phyloP scores from a whole-genome alignment of 2,888 invertebrate species.

The Galerucella nymphaeae region DNA sequence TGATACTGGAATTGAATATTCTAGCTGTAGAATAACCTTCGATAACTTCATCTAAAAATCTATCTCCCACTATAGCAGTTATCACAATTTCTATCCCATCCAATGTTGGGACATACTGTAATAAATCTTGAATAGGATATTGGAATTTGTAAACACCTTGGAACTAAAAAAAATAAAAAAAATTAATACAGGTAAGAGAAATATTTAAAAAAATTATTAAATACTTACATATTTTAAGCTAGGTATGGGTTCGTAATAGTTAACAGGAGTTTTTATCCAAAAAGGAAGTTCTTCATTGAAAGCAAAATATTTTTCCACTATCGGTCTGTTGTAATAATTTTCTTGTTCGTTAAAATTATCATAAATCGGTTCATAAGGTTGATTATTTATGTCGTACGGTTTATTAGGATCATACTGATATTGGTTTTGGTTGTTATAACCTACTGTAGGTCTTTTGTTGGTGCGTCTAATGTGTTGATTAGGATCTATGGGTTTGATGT shows the following conservation, averaged over 20 bases:
- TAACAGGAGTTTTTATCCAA: conserved; percentile 78
- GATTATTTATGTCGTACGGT: conserved; percentile 35
- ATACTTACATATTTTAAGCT: conserved; percentile 77
- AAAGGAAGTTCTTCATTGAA: conserved; percentile 86
- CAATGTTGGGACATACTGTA: conserved; percentile 73
- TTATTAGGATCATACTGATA: conserved; percentile 23
- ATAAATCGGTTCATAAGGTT: conserved; percentile 32
- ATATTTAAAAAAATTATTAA: neutral
- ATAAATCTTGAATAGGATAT: conserved; percentile 85
- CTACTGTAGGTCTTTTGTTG: conserved; percentile 43
- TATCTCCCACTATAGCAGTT: conserved; percentile 88
- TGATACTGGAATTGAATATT: conserved; percentile 87
- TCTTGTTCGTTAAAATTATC: conserved; percentile 37
- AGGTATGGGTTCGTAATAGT: conserved; percentile 72
- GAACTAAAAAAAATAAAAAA: conserved; percentile 71
- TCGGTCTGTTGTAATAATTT: conserved; percentile 50
- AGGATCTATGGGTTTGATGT: conserved; percentile 68
- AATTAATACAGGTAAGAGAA: conserved; percentile 13
- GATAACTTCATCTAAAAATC: conserved; percentile 85
- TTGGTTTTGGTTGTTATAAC: conserved; percentile 20
- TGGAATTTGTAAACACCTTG: conserved; percentile 89
- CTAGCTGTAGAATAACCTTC: conserved; percentile 89
- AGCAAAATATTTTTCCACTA: conserved; percentile 77
- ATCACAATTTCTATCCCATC: conserved; percentile 86
- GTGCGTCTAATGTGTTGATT: conserved; percentile 49